A percentile compares a stretch with the other conserved stretches of the same genome.
Conservation (phyloP, 2,113 vertebrate species). For the Drymodes brunneopygia region DNA sequence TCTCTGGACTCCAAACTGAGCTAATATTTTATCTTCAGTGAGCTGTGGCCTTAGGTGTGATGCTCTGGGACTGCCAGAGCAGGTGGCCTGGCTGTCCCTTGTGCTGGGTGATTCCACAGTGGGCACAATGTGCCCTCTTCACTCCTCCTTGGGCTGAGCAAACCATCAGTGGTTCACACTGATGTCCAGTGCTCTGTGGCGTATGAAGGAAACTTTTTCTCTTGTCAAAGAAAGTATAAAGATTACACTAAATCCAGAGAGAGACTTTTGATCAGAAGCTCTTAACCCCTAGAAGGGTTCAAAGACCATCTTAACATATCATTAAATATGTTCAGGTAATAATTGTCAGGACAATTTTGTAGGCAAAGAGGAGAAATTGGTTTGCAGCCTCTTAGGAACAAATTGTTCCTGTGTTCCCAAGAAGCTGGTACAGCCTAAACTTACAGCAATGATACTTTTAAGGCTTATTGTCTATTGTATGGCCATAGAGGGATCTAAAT, state of each 20-base stretch:
- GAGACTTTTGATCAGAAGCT: neutral
- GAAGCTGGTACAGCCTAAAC: neutral
- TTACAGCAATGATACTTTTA: neutral
- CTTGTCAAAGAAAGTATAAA: neutral
- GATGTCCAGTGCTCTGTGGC: neutral
- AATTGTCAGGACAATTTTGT: neutral
- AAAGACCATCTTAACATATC: neutral
- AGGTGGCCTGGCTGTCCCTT: accelerated
- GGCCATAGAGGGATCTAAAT: neutral
- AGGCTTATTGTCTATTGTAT: neutral
- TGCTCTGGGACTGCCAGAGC: neutral
- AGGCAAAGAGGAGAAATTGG: neutral
- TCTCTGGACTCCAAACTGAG: neutral
- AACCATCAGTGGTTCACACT: neutral
- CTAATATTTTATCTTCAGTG: neutral
- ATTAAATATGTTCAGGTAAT: neutral
- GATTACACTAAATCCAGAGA: neutral
- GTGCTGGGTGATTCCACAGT: neutral
- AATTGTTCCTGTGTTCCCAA: neutral
- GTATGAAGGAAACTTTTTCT: neutral
- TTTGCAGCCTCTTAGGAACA: neutral
- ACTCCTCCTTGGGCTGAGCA: neutral
- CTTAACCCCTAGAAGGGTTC: neutral
- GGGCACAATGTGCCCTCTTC: neutral
- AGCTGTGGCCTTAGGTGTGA: neutral